phyloP scores from a whole-genome alignment of 2,113 vertebrate species.

The Laterallus jamaicensis region DNA sequence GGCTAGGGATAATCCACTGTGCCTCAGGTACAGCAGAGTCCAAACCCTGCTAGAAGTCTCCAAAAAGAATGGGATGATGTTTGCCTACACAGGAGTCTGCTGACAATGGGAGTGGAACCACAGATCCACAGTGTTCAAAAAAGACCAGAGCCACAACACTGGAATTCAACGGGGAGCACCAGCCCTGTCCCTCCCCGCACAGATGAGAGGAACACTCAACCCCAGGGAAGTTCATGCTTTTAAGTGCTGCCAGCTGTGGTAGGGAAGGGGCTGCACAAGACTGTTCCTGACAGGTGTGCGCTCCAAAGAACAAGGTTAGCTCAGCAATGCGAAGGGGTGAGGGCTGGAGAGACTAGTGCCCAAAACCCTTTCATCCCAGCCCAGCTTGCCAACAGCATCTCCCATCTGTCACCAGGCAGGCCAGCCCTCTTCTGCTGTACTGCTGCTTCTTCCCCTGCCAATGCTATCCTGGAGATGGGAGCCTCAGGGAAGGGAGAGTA shows the following conservation, averaged over 20 bases:
- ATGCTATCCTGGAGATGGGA: background rate
- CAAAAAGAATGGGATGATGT: background rate
- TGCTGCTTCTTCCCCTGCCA: constrained; percentile 12
- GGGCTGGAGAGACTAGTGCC: background rate
- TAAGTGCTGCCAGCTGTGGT: constrained; percentile 62
- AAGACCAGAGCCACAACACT: constrained; percentile 15
- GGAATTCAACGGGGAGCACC: constrained; percentile 38
- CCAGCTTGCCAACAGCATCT: constrained; percentile 45
- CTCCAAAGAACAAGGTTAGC: background rate
- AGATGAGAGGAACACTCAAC: constrained; percentile 51
- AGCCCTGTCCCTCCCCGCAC: background rate
- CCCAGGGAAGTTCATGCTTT: background rate
- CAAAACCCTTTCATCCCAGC: constrained; percentile 65
- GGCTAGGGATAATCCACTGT: background rate
- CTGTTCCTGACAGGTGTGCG: constrained; percentile 51
- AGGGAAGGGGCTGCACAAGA: constrained; percentile 12
- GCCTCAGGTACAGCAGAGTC: background rate
- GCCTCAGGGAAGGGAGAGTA: background rate
- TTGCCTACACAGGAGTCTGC: background rate
- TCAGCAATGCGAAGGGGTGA: background rate
- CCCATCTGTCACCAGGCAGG: constrained; percentile 52
- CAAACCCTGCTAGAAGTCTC: background rate
- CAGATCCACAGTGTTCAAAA: background rate
- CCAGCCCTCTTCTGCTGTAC: constrained; percentile 22
- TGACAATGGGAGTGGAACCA: background rate